phyloP scores from a whole-genome alignment of 92 coral and sea anemone genomes.

The Desmophyllum pertusum region DNA sequence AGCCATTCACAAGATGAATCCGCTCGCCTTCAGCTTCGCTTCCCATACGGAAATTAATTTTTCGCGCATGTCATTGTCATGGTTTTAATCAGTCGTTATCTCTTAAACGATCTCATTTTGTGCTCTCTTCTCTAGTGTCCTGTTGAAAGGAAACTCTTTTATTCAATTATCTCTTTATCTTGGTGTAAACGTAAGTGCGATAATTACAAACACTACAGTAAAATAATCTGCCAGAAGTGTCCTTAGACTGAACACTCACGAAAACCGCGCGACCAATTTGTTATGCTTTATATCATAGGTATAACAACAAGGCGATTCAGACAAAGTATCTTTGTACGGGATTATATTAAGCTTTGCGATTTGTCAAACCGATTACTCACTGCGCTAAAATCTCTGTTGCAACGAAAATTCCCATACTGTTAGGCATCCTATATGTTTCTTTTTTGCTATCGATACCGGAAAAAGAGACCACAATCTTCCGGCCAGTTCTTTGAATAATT shows the following conservation, averaged over 20 bases:
- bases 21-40: neutral
- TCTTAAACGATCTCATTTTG: conserved; percentile 30
- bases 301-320: neutral
- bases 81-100: conserved; percentile 41
- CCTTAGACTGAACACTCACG: neutral
- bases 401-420: conserved; percentile 1
- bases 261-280: neutral
- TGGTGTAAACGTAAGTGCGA: conserved; percentile 41
- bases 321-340: neutral
- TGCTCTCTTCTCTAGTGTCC: conserved; percentile 14
- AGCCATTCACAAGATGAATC: neutral
- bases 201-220: conserved; percentile 27
- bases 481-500: conserved; percentile 10
- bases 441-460: conserved; percentile 37
- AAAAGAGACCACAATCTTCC: conserved; percentile 7
- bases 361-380: conserved; percentile 7
- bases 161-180: conserved; percentile 42
- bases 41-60: conserved; percentile 39
- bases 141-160: conserved; percentile 41
- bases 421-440: neutral
- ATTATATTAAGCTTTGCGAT: neutral
- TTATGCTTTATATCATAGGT: neutral
- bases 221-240: conserved; percentile 13
- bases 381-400: conserved; percentile 7
- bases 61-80: conserved; percentile 18